A percentile compares a stretch with the other conserved stretches of the same genome.
Conservation (phyloP, 2,797 vertebrate species). For the Gymnoscopelus braueri region DNA sequence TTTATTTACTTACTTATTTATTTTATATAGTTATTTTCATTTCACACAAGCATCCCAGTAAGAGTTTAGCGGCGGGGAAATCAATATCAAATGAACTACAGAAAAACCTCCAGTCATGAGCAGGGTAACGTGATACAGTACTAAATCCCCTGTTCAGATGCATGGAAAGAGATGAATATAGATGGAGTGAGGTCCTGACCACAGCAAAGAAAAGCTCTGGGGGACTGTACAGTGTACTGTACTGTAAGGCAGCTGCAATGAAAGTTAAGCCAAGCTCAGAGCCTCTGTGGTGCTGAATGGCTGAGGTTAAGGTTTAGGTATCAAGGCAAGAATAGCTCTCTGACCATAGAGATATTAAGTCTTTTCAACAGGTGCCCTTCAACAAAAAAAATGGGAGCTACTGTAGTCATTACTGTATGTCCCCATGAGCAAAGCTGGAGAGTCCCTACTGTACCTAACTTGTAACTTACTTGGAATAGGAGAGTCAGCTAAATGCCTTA, state of each 20-base stretch:
- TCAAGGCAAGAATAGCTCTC: slow-evolving; percentile 16
- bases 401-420: not conserved
- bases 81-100: slow-evolving; percentile 55
- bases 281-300: not conserved
- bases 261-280: slow-evolving; percentile 24
- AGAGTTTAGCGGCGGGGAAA: slow-evolving; percentile 54
- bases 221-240: not conserved
- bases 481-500: too few relatives aligned
- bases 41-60: slow-evolving; percentile 36
- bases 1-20: too few relatives aligned
- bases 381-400: not conserved
- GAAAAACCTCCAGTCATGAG: slow-evolving; percentile 40
- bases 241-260: not conserved
- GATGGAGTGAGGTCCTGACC: slow-evolving; percentile 19
- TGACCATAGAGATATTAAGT: not conserved
- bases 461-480: too few relatives aligned
- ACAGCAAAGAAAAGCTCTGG: slow-evolving; percentile 10
- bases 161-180: slow-evolving; percentile 48
- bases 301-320: not conserved
- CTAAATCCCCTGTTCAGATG: slow-evolving; percentile 55
- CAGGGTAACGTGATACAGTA: slow-evolving; percentile 47
- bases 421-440: not conserved
- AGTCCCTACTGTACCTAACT: not conserved
- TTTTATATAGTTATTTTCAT: slow-evolving; percentile 16
- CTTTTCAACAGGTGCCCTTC: slow-evolving; percentile 11